Conservation (phyloP, 2,797 vertebrate genomes). For the Gymnothorax javanicus region DNA sequence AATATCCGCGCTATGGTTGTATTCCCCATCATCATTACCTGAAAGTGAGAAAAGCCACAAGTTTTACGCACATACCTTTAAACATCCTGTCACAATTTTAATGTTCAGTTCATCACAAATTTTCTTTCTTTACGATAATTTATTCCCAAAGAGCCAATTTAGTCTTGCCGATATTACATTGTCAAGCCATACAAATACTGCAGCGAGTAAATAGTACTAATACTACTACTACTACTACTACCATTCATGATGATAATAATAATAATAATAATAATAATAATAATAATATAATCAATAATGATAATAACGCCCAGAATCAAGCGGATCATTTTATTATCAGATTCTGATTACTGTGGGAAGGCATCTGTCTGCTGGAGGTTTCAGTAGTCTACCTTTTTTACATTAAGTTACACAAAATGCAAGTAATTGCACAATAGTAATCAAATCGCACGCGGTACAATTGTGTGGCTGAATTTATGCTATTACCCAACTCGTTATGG, state of each 20-base stretch:
- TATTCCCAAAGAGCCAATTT: not conserved
- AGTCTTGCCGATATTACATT: not conserved
- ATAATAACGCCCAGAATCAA: not conserved
- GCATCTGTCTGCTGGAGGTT: not conserved
- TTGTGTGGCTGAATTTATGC: not conserved
- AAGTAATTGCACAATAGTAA: no score
- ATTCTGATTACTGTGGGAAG: not conserved
- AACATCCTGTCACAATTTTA: not conserved
- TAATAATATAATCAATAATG: no score
- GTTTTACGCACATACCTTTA: not conserved
- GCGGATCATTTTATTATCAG: not conserved
- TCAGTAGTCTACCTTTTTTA: not conserved
- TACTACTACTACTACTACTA: no score
- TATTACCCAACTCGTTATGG: not conserved
- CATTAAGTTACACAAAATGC: no score
- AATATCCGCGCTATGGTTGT: constrained; percentile 58
- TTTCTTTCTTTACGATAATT: not conserved
- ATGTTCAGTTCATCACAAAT: not conserved
- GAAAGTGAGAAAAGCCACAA: no score
- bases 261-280: no score
- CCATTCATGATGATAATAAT: no score
- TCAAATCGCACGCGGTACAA: not conserved
- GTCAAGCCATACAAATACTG: not conserved
- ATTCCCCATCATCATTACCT: constrained; percentile 81
- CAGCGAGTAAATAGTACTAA: not conserved